Conservation (phyloP, 2,113 vertebrate genomes). For the Tupaia chinensis region DNA sequence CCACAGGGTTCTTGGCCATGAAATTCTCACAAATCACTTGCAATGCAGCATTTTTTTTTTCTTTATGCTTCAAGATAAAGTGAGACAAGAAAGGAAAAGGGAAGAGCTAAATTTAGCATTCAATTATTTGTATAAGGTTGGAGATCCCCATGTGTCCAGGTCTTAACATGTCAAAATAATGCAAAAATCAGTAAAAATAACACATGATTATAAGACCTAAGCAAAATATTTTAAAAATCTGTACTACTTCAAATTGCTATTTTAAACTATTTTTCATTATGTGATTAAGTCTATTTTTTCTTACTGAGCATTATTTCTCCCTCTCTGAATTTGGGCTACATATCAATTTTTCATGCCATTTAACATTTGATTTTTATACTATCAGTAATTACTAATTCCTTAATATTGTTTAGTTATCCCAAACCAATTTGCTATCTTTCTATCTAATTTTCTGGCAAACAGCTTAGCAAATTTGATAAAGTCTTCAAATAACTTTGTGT, state of each 20-base stretch:
- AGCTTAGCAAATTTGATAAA: not conserved
- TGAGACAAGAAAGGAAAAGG: not conserved
- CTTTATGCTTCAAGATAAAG: not conserved
- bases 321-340: not conserved
- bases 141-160: not conserved
- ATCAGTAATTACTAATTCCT: not conserved
- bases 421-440: not conserved
- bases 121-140: not conserved
- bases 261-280: constrained; percentile 1
- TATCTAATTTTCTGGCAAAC: not conserved
- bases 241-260: not conserved
- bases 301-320: not conserved
- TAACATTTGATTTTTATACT: constrained; percentile 3
- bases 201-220: not conserved
- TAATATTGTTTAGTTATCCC: not conserved
- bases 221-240: not conserved
- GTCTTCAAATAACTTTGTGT: not conserved
- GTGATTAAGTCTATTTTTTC: not conserved
- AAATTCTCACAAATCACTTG: not conserved
- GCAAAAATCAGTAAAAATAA: not conserved
- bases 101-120: not conserved
- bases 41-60: not conserved
- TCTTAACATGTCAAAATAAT: constrained; percentile 1
- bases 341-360: not conserved
- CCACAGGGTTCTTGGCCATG: not conserved